Base-by-base conservation (phyloP, 2,888 invertebrate genomes). In the Pristionchus fissidentatus region DNA sequence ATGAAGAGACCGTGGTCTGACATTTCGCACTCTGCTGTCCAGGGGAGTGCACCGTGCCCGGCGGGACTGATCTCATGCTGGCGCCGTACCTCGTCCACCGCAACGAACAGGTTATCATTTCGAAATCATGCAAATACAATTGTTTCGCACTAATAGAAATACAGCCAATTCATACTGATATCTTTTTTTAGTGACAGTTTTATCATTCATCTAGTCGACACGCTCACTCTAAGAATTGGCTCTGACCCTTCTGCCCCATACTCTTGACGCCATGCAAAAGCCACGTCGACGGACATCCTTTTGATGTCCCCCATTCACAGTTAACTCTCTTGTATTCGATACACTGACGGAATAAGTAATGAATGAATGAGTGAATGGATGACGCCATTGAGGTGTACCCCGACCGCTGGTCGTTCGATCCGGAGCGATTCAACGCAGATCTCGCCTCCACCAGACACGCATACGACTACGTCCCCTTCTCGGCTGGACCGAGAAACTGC, bases 401-500 rank as follows among this genome's bases (percentile, higher is more conserved):
- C 13, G 70, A 84, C 41, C 32, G 46, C 66, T 78, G 66, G 70
- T n/a, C 35, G 35, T 84, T 80, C 66, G 85, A 85, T 32, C 85
- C 85, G 38, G 84, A 84, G n/a, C 70, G 77, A 19, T 85, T 85
- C 78, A 49, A 84, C 10, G 43, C 66, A 7, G 85, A 85, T 15
- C 52, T 49, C 8, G 38, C 79, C 35, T 8, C 75, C 10, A 22
- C 41, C 8, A 43, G 84, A 29, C 85, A 85, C 55, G 81, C 84
- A 15, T 85, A 81, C 84, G 85, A 85, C 80, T 85, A 84, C 49
- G 73, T 85, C 35, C 85, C 85, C 35, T 85, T 85, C 81, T 84
- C 84, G 3, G 85, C 85, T 3, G 85, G 85, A 32, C 57, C 79
- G 22, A 38, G 85, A 43, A 85, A 85, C 62, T 85, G 85, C 78